Evolutionary conservation across 2,888 invertebrate species (phyloP), one percentile per base, ranked within the genome.

Genomic region (Tridacna crocea): DNA sequence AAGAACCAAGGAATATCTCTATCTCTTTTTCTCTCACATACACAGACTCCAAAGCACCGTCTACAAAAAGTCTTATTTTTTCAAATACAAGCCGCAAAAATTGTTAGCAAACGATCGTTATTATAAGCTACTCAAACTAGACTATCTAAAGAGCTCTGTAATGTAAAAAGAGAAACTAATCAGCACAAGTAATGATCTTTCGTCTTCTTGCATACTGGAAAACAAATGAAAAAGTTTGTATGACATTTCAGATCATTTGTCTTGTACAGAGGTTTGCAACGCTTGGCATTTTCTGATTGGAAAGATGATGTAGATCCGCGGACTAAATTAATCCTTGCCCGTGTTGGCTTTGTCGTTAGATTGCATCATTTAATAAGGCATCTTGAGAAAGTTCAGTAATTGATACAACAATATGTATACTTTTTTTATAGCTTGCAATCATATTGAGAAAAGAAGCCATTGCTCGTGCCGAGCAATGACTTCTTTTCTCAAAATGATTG

Each of bases 211-310:
- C 70, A 47, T 47, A 51, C 70, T 70, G 70, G 70, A 66, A 66
- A 66, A 66, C 70, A 51, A 48, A 48, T 70, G 51, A 70, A 70
- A 70, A 68, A 70, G 51, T 51, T 48, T 19, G 70, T 70, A 70
- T 70, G 48, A 70, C 70, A 70, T 70, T 51, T 70, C 70, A 70
- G 70, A 46, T 70, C 70, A 47, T 70, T 74, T 74, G 74, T 74
- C 74, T 74, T 74, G 74, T 60, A 58, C 46, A 36, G 22, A 58
- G 74, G 27, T 70, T 70, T 60, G 60, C 61, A 75, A 70, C 70
- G 66, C 63, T n/a, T 77, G 72, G 77, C 77, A 77, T 60, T 77
- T 36, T 77, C 58, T 70, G 77, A 77, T 77, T 70, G 70, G 77
- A 58, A 58, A 58, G 36, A 60, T 70, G 77, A 77, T 77, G 77